Base-by-base conservation (phyloP, 1,140 invertebrate species). In the Calephelis nemesis region DNA sequence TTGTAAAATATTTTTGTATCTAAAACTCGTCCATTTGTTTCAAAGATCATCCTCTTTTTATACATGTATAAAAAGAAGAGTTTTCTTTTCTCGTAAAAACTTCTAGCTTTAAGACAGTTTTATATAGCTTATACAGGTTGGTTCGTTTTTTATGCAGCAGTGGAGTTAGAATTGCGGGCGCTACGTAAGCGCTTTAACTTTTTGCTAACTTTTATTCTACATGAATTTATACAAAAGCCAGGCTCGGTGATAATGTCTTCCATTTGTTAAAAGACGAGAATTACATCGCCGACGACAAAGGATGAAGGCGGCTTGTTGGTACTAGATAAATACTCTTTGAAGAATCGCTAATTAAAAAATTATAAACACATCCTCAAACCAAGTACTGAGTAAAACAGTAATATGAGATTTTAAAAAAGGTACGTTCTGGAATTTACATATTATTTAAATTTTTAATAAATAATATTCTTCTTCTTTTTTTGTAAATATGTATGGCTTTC, bases 251-350 rank as follows among this genome's bases (percentile, higher is more conserved):
- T 86, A 84, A 86, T 84, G 82, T 83, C 81, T 83, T 83, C 81
- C 81, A 86, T 86, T 84, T 86, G 81, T 86, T 86, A 85, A 81
- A 77, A 86, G 82, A 82, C 78, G 76, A 82, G 81, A 84, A 83
- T 82, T 84, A 82, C 77, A 75, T 69, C 72, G 74, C 73, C 73
- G 75, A 79, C 78, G 76, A 75, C 73, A 76, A 82, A 83, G 80
- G 79, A 78, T 80, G 82, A 78, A 79, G 79, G 81, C 77, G 76
- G 78, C 71, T 83, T 78, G 81, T 79, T 54, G 52, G 54, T 60
- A 45, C 42, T 42, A 42, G 8, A 42, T 42, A 42, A 42, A 42
- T 8, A 19, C 42, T 7, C 42, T 5, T 42, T 8, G 42, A 3
- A 7, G 42, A 8, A 0, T 19, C 19, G 19, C 19, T 19, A 19